Base-by-base conservation (phyloP, 2,113 vertebrate genomes). In the Thalassoma bifasciatum region DNA sequence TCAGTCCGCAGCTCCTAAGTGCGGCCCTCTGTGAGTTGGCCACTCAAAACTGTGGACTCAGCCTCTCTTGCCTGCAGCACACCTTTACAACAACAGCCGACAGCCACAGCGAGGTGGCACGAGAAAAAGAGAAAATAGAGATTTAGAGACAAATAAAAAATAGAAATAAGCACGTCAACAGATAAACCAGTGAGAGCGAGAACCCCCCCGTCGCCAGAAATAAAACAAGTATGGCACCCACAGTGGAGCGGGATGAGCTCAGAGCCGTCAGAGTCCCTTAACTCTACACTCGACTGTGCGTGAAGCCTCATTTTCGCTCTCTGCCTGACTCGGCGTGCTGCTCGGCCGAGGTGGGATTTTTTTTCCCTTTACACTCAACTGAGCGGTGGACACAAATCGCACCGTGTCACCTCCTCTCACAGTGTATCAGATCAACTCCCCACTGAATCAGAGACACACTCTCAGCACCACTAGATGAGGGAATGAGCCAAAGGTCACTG, bases 41-140 rank as follows among this genome's bases (percentile, higher is more conserved):
- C 72, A 72, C 75, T 76, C 53, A 88, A 88, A 91, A 91, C 61
- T 86, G 85, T 90, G 65, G 82, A 89, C 85, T 92, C 92, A 93
- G 86, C 90, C 84, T 85, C 77, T 69, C 42, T 81, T 72, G 79
- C 71, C 70, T 50, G 65, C 77, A 67, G 85, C 72, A 36, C 61
- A 66, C 66, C 75, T 71, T 75, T 75, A 77, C 68, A 83, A 81
- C 62, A 85, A 79, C 65, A 83, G 81, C 81, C 11, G 5, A 3
- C 54, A 21, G 44, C 50, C 59, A 30, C 63, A 34, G 72, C 0
- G 34, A 24, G 13, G 51, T 49, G 54, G 79, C 57, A 23, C n/a
- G 57, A 61, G 64, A 69, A 53, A 66, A 44, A 49, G 61, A 38
- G 70, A 47, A 81, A 34, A 44, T 42, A 72, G 40, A 70, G 36